Base-by-base conservation (phyloP, 1,140 invertebrate species). In the Pectinophora gossypiella region DNA sequence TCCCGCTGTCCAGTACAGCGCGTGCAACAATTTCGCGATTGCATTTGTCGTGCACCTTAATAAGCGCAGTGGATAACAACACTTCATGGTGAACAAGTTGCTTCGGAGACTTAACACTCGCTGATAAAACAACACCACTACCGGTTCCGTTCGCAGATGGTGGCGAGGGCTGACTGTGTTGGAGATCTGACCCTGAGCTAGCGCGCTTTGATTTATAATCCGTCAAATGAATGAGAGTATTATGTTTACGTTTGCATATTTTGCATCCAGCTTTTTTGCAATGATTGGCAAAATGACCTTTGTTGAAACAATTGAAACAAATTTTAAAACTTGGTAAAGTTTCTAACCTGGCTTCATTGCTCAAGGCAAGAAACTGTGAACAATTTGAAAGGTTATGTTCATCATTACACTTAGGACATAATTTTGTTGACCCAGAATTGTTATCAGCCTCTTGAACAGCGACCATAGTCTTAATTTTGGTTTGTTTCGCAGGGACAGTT, bases 21-120 rank as follows among this genome's bases (percentile, higher is more conserved):
- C 51, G 51, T 1, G 19, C 51, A 7, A 47, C 22, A 22, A 47
- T 23, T 38, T 12, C 40, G 3, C 15, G 13, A 20, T 23, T 27
- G 18, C 45, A 16, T 10, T 6, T 12, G 45, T 45, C 50, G 19
- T 15, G 35, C 3, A 52, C 19, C 4, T 36, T 19, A 18, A 53
- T n/a, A 15, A 53, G 19, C 19, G 44, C 51, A 22, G 51, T 53
- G 19, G 51, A 53, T 19, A 53, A 23, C 12, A 51, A 13, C 6
- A 42, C 22, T 15, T 23, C 18, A 21, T 35, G 13, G 19, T 49
- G 5, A 3, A n/a, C 13, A 38, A n/a, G 19, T 21, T 12, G 10
- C 20, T 15, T 35, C 3, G 48, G n/a, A 2, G 35, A 12, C 2
- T 5, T 12, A 20, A 44, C 42, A 19, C 19, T 20, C 18, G 42